Percentiles rank a stretch among this genome's conserved stretches.
These are phyloP conservation scores for Caenorhabditis elegans DNA, from an alignment of 1,140 invertebrate genomes.

Conservation along the genomic window DNA sequence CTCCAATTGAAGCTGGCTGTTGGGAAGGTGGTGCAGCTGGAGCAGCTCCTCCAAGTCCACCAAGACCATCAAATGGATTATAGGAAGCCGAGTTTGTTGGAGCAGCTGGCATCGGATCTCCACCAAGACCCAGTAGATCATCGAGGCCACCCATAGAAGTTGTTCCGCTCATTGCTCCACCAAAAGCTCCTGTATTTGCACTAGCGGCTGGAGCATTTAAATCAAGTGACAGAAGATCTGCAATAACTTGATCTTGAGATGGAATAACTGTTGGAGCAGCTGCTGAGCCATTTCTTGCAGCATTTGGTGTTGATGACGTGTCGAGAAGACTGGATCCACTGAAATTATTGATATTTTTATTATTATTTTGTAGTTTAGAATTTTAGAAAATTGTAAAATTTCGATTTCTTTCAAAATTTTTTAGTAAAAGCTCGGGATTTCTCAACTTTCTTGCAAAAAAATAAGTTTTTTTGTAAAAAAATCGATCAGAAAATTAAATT, in stretches of 20 bases:
- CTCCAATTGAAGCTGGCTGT: slow-evolving; percentile 66
- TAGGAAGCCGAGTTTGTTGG: neutral
- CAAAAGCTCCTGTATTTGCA: neutral
- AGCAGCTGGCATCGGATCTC: slow-evolving; percentile 63
- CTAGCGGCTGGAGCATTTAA: slow-evolving; percentile 43
- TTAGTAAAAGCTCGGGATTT: too few species aligned
- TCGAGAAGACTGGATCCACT: slow-evolving; percentile 26
- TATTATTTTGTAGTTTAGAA: neutral
- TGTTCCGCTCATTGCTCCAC: slow-evolving; percentile 55
- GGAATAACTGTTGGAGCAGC: slow-evolving; percentile 78
- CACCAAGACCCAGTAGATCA: slow-evolving; percentile 79
- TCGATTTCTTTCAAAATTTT: too few species aligned
- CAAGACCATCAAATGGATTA: slow-evolving; percentile 45
- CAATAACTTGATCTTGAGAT: slow-evolving; percentile 88
- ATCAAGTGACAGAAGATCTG: slow-evolving; percentile 93
- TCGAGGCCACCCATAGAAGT: slow-evolving; percentile 57
- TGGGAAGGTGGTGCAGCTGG: slow-evolving; percentile 52
- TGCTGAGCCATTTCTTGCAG: slow-evolving; percentile 56
- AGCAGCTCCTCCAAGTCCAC: slow-evolving; percentile 47
- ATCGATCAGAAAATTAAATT: too few species aligned
- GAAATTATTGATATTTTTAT: neutral
- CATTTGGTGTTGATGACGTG: slow-evolving; percentile 9
- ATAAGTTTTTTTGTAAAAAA: too few species aligned
- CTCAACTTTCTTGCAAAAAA: too few species aligned
- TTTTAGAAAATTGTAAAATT: neutral